Evolutionary conservation across 2,113 vertebrate species (phyloP), one percentile per base, ranked within the genome.

Genomic region (Redunca redunca): DNA sequence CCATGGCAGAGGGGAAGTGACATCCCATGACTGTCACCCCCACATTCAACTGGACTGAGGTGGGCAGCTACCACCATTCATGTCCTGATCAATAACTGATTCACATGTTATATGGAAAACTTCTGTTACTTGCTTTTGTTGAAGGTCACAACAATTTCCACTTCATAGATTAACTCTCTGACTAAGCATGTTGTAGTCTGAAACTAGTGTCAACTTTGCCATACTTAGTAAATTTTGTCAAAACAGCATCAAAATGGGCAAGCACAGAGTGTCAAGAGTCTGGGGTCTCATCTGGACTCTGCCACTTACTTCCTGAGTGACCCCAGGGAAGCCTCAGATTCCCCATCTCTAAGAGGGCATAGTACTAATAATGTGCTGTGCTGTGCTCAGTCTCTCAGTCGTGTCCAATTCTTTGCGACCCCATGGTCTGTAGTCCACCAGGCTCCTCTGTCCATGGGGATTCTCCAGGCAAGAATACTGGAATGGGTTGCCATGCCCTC

Each of bases 121-220:
- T 74, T 48, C 58, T 92, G n/a, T 86, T 74, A 57, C 71, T 58
- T 25, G 10, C 33, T 78, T 40, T 90, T 52, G 33, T 78, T 88
- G 67, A 67, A 40, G 11, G 57, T 86, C 55, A 58, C 46, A 91
- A 60, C n/a, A 57, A 40, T 80, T 84, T 33, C 52, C 77, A 50
- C 36, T 84, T 30, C n/a, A 19, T 28, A 90, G 36, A 71, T 90
- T 83, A 90, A 89, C 53, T 91, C 21, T 92, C 14, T 95, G 30
- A 90, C 74, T 90, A 92, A 95, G 21, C 23, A 30, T 57, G 46
- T 48, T 55, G 89, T 30, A 57, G 33, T 53, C 77, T 90, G 48
- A 16, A 92, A 46, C 62, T 80, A 50, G 30, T 77, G 52, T 88
- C 93, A 81, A 53, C 40, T 84, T 30, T 62, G 19, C 55, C 12